These are phyloP conservation scores for Peromyscus melanophrys DNA, from an alignment of 2,797 vertebrate species.

Conservation along the genomic window DNA sequence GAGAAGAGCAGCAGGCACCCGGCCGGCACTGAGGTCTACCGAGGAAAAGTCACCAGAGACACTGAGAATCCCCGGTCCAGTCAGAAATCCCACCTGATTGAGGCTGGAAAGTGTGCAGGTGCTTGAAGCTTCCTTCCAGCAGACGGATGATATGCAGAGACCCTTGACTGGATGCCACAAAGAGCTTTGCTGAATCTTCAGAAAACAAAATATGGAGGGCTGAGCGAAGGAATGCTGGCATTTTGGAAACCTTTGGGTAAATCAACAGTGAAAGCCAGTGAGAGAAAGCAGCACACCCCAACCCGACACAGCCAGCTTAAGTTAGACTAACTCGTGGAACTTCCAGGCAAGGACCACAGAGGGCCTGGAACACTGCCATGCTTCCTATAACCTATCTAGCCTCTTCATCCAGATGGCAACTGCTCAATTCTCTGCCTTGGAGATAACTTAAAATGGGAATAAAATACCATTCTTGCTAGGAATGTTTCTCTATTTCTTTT, in stretches of 20 bases:
- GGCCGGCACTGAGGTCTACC: neutral
- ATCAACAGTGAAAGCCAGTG: neutral
- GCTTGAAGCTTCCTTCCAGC: conserved; percentile 90
- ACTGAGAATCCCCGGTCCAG: neutral
- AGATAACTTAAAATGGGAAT: conserved; percentile 16
- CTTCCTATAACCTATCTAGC: neutral
- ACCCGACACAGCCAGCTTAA: neutral
- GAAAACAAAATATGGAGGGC: conserved; percentile 95
- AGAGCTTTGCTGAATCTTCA: conserved; percentile 92
- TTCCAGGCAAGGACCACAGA: neutral
- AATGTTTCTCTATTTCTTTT: neutral
- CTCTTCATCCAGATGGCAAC: neutral
- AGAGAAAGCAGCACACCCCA: conserved; percentile 18
- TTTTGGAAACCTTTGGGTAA: conserved; percentile 90
- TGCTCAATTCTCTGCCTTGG: neutral
- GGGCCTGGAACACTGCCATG: neutral
- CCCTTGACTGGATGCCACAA: conserved; percentile 91
- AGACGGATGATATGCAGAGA: conserved; percentile 91
- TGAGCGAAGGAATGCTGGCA: conserved; percentile 90
- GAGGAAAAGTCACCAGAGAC: neutral
- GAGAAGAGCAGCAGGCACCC: neutral
- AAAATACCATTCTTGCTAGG: neutral
- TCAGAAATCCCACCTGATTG: conserved; percentile 90
- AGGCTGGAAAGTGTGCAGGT: conserved; percentile 91
- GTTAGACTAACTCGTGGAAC: neutral